Evolutionary conservation across 2,888 invertebrate species (phyloP).

Genomic region (Watsonalla binaria): DNA sequence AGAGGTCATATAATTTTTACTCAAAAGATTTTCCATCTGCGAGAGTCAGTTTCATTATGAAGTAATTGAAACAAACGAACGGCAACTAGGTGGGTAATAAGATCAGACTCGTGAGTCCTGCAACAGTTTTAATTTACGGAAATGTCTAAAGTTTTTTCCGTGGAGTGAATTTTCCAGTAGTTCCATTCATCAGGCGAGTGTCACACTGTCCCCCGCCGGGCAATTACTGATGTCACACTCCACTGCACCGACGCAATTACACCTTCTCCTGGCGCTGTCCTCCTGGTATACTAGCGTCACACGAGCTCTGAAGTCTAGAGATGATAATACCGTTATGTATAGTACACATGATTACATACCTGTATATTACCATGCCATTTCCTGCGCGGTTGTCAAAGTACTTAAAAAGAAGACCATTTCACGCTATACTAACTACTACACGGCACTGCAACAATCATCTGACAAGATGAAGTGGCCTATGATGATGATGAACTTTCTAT

Average conservation of each 20-base stretch:
- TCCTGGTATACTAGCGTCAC: constrained; percentile 18
- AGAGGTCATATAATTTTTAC: no score
- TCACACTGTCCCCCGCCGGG: constrained; percentile 58
- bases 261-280: constrained; percentile 31
- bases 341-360: not conserved
- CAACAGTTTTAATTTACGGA: constrained; percentile 62
- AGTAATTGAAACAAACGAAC: constrained; percentile 5
- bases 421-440: no score
- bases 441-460: no score
- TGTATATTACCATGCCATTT: not conserved
- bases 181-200: constrained; percentile 69
- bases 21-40: not conserved
- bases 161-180: constrained; percentile 51
- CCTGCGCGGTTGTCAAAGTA: no score
- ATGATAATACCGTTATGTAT: not conserved
- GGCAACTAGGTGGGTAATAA: constrained; percentile 36
- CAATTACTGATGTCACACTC: constrained; percentile 72
- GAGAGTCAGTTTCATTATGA: not conserved
- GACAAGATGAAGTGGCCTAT: no score
- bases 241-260: constrained; percentile 57
- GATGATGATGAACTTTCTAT: no score
- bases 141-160: constrained; percentile 57
- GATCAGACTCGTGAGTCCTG: constrained; percentile 32
- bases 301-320: constrained; percentile 9
- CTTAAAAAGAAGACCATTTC: no score